phyloP scores from a whole-genome alignment of 2,888 invertebrate species.

The Saturnia japonica region DNA sequence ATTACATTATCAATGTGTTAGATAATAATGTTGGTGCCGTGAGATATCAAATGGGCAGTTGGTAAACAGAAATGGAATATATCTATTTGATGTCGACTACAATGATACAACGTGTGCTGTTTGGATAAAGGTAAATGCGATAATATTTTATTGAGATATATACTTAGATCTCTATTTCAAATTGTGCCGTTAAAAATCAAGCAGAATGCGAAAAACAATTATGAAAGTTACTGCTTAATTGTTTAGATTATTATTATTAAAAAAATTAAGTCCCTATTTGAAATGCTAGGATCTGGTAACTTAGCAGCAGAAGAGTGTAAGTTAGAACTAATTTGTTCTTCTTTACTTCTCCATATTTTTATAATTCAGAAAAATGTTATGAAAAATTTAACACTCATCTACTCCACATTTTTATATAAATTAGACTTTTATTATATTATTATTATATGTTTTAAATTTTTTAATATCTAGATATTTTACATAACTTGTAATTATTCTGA shows the following conservation, averaged over 20 bases:
- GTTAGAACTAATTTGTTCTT: neutral
- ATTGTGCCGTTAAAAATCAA: neutral
- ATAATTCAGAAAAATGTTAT: neutral
- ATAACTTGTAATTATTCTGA: too few relatives aligned
- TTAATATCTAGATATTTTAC: too few relatives aligned
- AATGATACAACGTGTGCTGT: slow-evolving; percentile 9
- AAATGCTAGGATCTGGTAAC: neutral
- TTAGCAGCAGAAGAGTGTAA: neutral
- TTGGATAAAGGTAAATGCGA: slow-evolving; percentile 5
- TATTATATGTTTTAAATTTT: too few relatives aligned
- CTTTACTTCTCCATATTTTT: neutral
- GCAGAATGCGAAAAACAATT: neutral
- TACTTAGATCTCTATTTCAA: neutral
- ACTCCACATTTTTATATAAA: neutral
- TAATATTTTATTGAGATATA: neutral
- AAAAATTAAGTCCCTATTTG: too few relatives aligned
- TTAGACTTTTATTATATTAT: too few relatives aligned
- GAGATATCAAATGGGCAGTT: slow-evolving; percentile 35
- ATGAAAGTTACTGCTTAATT: neutral
- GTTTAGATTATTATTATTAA: too few relatives aligned
- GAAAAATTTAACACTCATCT: neutral
- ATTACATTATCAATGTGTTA: slow-evolving; percentile 44
- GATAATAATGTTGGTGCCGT: slow-evolving; percentile 41
- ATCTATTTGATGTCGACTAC: slow-evolving; percentile 30
- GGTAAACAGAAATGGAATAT: slow-evolving; percentile 45